A percentile compares a stretch with the other conserved stretches of the same genome.
phyloP scores from a whole-genome alignment of 2,888 invertebrate genomes.

The Halictus ligatus region DNA sequence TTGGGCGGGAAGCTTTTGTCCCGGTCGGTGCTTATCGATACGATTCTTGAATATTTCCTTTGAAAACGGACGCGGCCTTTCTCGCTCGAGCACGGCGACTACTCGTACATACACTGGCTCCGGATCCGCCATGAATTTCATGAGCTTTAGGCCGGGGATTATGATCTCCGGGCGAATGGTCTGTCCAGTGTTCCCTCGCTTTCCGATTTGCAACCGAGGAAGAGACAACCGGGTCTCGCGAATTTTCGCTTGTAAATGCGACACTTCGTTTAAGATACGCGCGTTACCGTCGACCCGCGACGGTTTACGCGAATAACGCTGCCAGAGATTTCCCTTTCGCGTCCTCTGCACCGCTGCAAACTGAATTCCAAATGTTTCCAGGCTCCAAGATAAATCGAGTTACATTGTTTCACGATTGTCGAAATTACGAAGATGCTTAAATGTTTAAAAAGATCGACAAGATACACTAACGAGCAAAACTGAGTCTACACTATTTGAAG shows the following conservation, averaged over 20 bases:
- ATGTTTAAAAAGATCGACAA: not conserved
- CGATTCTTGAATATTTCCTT: slow-evolving; percentile 11
- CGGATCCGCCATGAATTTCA: slow-evolving; percentile 2
- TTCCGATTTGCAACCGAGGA: not conserved
- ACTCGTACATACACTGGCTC: not conserved
- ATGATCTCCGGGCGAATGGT: not conserved
- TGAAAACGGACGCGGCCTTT: not conserved
- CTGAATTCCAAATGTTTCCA: not conserved
- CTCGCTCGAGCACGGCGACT: not conserved
- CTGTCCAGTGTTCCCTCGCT: not conserved
- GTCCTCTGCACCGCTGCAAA: not conserved
- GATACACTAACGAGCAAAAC: too few species aligned
- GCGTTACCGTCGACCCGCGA: not conserved
- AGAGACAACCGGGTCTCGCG: not conserved
- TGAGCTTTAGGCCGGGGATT: slow-evolving; percentile 9
- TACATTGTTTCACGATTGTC: not conserved
- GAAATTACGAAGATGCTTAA: not conserved
- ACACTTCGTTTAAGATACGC: slow-evolving; percentile 6
- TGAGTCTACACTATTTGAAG: too few species aligned
- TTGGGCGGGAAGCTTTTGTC: not conserved
- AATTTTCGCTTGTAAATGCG: not conserved
- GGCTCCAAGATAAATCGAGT: not conserved
- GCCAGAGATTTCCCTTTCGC: not conserved
- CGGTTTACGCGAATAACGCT: not conserved
- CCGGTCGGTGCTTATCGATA: slow-evolving; percentile 34